Conservation (phyloP, 2,797 vertebrate species). For the Tolypeutes matacus region DNA sequence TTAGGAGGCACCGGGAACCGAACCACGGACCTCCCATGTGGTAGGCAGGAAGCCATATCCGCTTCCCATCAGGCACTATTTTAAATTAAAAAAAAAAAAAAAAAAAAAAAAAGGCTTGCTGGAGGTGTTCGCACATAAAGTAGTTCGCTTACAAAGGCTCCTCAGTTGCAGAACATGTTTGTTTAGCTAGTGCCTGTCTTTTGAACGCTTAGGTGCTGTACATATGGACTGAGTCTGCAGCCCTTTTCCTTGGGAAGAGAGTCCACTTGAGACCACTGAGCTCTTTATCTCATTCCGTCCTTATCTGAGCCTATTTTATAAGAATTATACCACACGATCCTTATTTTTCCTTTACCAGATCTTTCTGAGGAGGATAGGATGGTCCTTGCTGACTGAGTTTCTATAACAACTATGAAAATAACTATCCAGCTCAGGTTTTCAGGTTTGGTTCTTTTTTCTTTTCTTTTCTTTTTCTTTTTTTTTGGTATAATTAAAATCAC, state of each 20-base stretch:
- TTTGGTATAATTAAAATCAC: slow-evolving; percentile 41
- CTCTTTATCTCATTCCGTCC: background rate
- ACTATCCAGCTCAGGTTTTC: background rate
- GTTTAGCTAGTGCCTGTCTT: background rate
- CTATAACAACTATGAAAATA: slow-evolving; percentile 21
- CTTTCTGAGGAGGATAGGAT: background rate
- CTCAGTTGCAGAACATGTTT: background rate
- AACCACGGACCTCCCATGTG: no score
- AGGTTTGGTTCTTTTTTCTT: slow-evolving; percentile 66
- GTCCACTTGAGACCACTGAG: background rate
- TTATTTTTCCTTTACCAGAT: slow-evolving; percentile 11
- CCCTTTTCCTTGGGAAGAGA: background rate
- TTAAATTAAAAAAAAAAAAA: background rate
- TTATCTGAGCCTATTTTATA: background rate
- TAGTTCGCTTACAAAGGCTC: background rate
- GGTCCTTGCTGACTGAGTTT: background rate
- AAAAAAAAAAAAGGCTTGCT: background rate
- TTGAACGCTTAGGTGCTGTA: background rate
- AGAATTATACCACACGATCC: background rate
- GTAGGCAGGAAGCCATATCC: no score
- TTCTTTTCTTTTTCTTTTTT: background rate
- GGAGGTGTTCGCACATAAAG: background rate
- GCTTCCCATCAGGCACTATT: background rate
- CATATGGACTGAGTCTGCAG: background rate
- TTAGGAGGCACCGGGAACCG: no score